Evolutionary conservation across 1,140 invertebrate species (phyloP).

Genomic region (Gonioctena quinquepunctata): DNA sequence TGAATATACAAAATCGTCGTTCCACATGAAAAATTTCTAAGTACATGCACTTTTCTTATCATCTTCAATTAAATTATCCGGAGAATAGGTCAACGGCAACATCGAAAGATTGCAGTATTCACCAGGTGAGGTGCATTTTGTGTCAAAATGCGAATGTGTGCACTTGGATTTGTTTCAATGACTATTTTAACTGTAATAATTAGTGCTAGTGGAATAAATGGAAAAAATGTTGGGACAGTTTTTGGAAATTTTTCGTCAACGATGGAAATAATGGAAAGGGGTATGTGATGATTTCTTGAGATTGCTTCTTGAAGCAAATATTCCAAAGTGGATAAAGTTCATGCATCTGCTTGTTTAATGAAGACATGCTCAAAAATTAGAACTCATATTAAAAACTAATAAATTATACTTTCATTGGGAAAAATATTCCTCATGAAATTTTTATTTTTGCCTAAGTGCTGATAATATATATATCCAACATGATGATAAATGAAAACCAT

Average conservation of each 20-base stretch:
- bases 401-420: no score
- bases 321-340: no score
- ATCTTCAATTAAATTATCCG: neutral
- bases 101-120: neutral
- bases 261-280: no score
- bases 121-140: neutral
- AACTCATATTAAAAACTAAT: no score
- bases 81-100: conserved; percentile 8
- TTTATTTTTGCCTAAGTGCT: no score
- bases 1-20: neutral
- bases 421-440: no score
- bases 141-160: neutral
- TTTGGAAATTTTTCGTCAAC: neutral
- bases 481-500: no score
- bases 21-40: neutral
- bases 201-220: neutral
- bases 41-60: conserved; percentile 4
- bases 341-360: no score
- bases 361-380: no score
- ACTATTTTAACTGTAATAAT: neutral
- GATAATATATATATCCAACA: no score
- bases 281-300: no score
- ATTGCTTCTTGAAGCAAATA: no score
- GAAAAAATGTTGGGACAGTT: neutral
- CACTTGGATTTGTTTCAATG: neutral